Base-by-base conservation (phyloP, 2,797 vertebrate genomes). In the Xenentodon cancila region DNA sequence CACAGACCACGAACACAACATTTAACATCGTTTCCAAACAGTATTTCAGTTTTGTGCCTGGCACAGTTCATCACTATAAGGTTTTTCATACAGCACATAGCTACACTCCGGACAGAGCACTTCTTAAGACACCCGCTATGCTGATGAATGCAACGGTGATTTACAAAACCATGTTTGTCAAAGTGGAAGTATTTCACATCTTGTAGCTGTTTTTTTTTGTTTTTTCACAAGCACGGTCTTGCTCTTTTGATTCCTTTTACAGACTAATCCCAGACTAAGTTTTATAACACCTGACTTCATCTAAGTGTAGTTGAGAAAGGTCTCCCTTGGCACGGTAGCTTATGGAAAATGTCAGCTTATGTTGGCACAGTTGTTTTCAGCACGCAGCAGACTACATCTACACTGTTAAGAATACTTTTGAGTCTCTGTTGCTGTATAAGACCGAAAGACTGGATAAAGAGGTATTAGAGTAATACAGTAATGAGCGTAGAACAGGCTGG, bases 381-480 rank as follows among this genome's bases (percentile, higher is more conserved):
- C 57, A 85, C 71, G 66, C 69, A 80, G 80, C 74, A 61, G 73
- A 86, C 78, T 77, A 85, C 67, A 86, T 59, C 73, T 89, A 85
- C 67, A 77, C 73, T 22, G 69, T 86, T 85, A 87, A 89, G 83
- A 82, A 77, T 63, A 86, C 71, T 47, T 53, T 71, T 77, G 79
- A 73, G 80, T 85, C 71, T 80, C 66, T 63, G 83, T 81, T 81
- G 83, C 73, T 75, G 76, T 75, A 70, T 82, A 90, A 92, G 88
- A 92, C 89, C 87, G 77, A 88, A 84, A 78, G 80, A 85, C 80
- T 84, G 83, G 75, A 82, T 85, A 85, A 85, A 85, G 88, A 92
- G 89, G 91, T 92, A 92, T 84, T 75, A 77, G 81, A 82, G 77
- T 83, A 82, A 80, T 89, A 88, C 84, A 88, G 86, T 88, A 84